A percentile compares a stretch with the other conserved stretches of the same genome.
These are phyloP conservation scores for Auanema sp. DNA, from an alignment of 2,888 invertebrate genomes.

Conservation along the genomic window DNA sequence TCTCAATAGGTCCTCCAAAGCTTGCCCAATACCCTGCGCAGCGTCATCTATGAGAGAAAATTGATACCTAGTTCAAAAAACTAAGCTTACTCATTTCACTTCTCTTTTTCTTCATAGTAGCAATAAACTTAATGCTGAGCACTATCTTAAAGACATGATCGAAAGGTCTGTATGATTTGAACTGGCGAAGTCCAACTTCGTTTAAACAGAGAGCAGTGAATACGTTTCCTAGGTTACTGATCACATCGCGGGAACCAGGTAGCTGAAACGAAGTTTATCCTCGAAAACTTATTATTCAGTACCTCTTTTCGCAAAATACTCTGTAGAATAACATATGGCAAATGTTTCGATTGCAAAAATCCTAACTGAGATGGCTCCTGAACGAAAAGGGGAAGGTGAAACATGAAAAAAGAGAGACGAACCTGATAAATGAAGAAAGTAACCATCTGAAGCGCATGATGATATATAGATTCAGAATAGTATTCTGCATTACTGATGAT, in stretches of 20 bases:
- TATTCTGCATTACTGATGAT: constrained; percentile 87
- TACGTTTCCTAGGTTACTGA: constrained; percentile 84
- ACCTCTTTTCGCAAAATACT: constrained; percentile 82
- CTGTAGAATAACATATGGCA: constrained; percentile 82
- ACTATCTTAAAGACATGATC: constrained; percentile 79
- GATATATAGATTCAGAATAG: constrained; percentile 82
- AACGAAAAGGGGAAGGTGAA: neutral
- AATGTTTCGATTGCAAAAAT: constrained; percentile 81
- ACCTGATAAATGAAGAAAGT: constrained; percentile 75
- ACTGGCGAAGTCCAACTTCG: constrained; percentile 73
- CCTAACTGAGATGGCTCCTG: constrained; percentile 79
- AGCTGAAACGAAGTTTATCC: constrained; percentile 64
- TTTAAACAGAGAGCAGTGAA: constrained; percentile 85
- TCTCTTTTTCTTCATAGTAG: constrained; percentile 81
- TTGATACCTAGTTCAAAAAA: neutral
- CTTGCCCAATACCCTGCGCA: constrained; percentile 81
- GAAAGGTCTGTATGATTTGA: constrained; percentile 74
- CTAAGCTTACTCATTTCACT: constrained; percentile 71
- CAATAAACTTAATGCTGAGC: constrained; percentile 79
- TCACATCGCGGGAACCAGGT: constrained; percentile 70
- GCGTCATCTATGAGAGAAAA: constrained; percentile 72
- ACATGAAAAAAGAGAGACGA: neutral
- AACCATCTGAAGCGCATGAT: constrained; percentile 42
- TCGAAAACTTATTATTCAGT: constrained; percentile 49
- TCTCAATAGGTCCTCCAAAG: constrained; percentile 86